Evolutionary conservation across 2,797 vertebrate species (phyloP), one percentile per base, ranked within the genome.

Genomic region (Trichosurus vulpecula): DNA sequence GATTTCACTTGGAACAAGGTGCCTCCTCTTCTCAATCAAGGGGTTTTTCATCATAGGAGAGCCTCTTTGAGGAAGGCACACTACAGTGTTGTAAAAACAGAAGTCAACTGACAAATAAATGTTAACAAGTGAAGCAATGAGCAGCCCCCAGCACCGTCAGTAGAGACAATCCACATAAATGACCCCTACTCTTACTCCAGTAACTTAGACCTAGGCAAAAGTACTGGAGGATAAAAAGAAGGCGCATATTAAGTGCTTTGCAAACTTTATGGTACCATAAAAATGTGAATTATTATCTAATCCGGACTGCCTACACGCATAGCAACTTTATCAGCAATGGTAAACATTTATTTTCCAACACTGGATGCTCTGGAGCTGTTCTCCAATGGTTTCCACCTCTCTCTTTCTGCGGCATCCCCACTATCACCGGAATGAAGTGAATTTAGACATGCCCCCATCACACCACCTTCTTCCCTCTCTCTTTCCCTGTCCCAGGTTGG

Each of bases 261-360:
- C 41, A 87, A 51, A 11, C 41, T 87, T 47, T 87, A 87, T 87
- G 47, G 41, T 51, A 2, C 74, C 51, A 9, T 81, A 90, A 25
- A 92, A 92, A 29, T 58, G 12, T 61, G 27, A 52, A 52, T 47
- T 81, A 74, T 6, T 92, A 41, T 13, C 87, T 57, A 96, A 0
- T 81, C 55, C 54, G 92, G n/a, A 41, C 35, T 87, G n/a, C 51
- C 91, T 29, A 94, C 51, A 93, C 11, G 2, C n/a, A 90, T 22
- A 92, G 11, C 74, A 31, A 90, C 58, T 93, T 41, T 11, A 94
- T 94, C 91, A 92, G 53, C 91, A 52, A 91, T 25, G 81, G 87
- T 56, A 97, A 97, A 55, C 56, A 95, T 52, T 91, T 91, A 92
- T 94, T 93, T 94, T 0, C 94, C 22, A 29, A 41, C 14, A 66